A percentile compares a stretch with the other conserved stretches of the same genome.
Evolutionary conservation across 1,140 invertebrate genomes (phyloP).

Genomic region (Dendrolimus punctatus): DNA sequence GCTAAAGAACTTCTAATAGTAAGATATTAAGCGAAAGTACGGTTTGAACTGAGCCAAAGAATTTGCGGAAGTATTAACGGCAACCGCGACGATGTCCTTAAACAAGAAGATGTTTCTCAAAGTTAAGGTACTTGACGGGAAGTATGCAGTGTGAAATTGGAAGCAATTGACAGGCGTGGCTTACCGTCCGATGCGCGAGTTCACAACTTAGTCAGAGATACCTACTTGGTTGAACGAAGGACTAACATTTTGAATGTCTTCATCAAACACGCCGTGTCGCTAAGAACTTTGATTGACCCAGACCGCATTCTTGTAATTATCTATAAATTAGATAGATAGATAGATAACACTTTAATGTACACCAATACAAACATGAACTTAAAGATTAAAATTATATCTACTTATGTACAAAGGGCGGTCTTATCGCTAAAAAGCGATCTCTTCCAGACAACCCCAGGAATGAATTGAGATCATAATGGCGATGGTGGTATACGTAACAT

Average conservation of each 20-base stretch:
- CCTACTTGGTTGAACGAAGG: background rate
- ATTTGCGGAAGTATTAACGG: conserved; percentile 2
- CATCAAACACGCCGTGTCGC: background rate
- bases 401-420: no score
- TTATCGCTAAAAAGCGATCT: no score
- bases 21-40: background rate
- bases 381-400: no score
- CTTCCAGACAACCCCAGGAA: no score
- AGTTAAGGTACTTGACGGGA: conserved; percentile 28
- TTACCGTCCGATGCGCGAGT: conserved; percentile 9
- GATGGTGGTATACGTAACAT: no score
- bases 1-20: no score
- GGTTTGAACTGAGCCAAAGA: conserved; percentile 1
- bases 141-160: conserved; percentile 31
- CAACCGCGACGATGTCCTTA: conserved; percentile 12
- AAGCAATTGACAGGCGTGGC: conserved; percentile 31
- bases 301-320: background rate
- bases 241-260: background rate
- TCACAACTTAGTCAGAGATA: conserved; percentile 1
- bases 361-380: no score
- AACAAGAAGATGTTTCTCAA: conserved; percentile 18
- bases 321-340: no score
- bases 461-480: no score
- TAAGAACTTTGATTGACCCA: background rate
- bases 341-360: no score